phyloP scores from a whole-genome alignment of 1,140 invertebrate species.

The Dinothrombium tinctorium region DNA sequence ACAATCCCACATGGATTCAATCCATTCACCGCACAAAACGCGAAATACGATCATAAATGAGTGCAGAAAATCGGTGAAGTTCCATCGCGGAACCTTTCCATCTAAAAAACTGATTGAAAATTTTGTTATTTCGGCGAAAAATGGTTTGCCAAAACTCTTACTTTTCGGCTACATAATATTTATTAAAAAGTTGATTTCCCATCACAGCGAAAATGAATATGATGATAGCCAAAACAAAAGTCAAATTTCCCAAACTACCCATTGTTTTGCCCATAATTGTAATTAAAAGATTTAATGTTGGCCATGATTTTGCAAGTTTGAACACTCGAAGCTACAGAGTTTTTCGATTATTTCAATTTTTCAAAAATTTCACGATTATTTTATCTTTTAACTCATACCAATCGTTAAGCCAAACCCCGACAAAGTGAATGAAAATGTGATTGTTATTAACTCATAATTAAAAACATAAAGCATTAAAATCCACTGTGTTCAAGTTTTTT shows the following conservation, averaged over 20 bases:
- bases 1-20: slow-evolving; percentile 96
- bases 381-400: no score
- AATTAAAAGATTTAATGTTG: slow-evolving; percentile 87
- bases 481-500: no score
- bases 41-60: slow-evolving; percentile 96
- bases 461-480: no score
- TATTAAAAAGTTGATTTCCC: slow-evolving; percentile 96
- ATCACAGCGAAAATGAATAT: slow-evolving; percentile 96
- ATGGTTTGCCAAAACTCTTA: no score
- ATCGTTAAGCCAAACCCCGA: no score
- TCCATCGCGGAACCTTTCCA: slow-evolving; percentile 52
- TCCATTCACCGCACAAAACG: slow-evolving; percentile 93
- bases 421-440: no score
- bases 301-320: slow-evolving; percentile 97
- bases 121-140: no score
- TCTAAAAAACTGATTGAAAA: slow-evolving; percentile 72
- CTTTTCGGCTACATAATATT: no score
- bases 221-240: slow-evolving; percentile 87
- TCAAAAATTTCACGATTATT: background rate
- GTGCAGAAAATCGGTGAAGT: slow-evolving; percentile 96
- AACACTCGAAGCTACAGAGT: slow-evolving; percentile 78
- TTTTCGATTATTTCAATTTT: no score
- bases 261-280: slow-evolving; percentile 94
- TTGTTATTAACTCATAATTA: no score
- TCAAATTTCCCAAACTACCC: slow-evolving; percentile 87